Base-by-base conservation (phyloP, 2,888 invertebrate species). In the Endotricha flammealis region DNA sequence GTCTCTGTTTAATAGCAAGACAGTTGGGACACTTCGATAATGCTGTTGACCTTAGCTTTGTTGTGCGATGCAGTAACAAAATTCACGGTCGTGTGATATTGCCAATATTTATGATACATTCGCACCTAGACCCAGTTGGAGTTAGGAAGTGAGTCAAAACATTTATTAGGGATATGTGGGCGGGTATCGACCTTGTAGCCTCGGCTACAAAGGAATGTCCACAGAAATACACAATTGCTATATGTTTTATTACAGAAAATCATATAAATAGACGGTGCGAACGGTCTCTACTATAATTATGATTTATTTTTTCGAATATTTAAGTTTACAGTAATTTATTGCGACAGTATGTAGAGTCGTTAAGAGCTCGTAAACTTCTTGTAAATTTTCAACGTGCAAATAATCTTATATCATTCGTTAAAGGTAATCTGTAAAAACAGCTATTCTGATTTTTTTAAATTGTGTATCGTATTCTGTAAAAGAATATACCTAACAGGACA, bases 131-230 rank as follows among this genome's bases (percentile, higher is more conserved):
- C 56, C 60, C 49, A 58, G 42, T 57, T 60, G 51, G 42, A 47
- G 43, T 36, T 57, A 76, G 75, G 75, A 75, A 76, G 66, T 62
- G 64, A 65, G 46, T 62, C 61, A 59, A 69, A 66, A 68, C 64
- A 68, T 67, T 49, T 64, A 64, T 68, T 64, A 60, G 66, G 57
- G 48, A 48, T 40, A 41, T 38, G 35, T 39, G 33, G 14, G 80
- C 76, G 64, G 76, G 79, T 55, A 76, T 29, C 45, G 62, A 68
- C 80, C 79, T 79, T 80, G 76, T 47, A 23, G 39, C 40, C 50
- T 48, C 57, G 55, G 59, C 56, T 51, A 60, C 52, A 60, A 62
- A 63, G 63, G 69, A 72, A 75, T 74, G 73, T 67, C 69, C 66
- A 64, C 66, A 64, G 48, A 36, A 60, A n/a, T n/a, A n/a, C n/a